Percentiles rank a stretch among this genome's conserved stretches.
These are phyloP conservation scores for Bhutanitis thaidina DNA, from an alignment of 2,888 invertebrate genomes.

Conservation along the genomic window DNA sequence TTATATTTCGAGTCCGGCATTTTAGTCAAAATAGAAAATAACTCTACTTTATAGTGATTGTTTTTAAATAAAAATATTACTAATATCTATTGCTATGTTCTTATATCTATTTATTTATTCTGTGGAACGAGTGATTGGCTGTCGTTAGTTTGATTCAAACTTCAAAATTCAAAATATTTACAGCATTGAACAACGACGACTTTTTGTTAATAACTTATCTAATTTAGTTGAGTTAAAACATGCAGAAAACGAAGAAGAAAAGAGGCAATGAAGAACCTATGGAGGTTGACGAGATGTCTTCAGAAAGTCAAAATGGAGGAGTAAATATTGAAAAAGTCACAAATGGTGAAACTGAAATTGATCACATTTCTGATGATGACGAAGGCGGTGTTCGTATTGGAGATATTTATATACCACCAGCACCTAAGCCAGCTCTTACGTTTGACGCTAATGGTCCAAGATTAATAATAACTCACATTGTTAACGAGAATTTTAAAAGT, in stretches of 20 bases:
- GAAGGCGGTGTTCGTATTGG: constrained; percentile 87
- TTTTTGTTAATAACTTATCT: too few relatives aligned
- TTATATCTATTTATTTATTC: too few relatives aligned
- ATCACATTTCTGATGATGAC: constrained; percentile 77
- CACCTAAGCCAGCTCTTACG: constrained; percentile 84
- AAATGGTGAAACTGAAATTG: constrained; percentile 55
- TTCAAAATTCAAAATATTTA: too few relatives aligned
- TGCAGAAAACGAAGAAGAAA: constrained; percentile 52
- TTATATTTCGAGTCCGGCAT: too few relatives aligned
- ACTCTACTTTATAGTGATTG: too few relatives aligned
- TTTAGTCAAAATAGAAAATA: too few relatives aligned
- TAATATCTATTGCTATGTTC: too few relatives aligned
- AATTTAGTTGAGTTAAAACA: constrained; percentile 21
- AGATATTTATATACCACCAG: constrained; percentile 92
- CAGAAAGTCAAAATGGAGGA: constrained; percentile 27
- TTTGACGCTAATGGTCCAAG: constrained; percentile 89
- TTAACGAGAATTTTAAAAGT: constrained; percentile 97
- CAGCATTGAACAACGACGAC: too few relatives aligned
- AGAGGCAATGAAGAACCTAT: constrained; percentile 53
- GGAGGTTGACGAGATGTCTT: constrained; percentile 54
- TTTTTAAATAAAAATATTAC: too few relatives aligned
- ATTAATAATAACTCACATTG: constrained; percentile 93
- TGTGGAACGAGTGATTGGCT: too few relatives aligned
- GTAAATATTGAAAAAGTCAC: constrained; percentile 29
- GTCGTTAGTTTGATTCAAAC: too few relatives aligned